Conservation (phyloP, 2,888 invertebrate species). For the Torymus auratus region DNA sequence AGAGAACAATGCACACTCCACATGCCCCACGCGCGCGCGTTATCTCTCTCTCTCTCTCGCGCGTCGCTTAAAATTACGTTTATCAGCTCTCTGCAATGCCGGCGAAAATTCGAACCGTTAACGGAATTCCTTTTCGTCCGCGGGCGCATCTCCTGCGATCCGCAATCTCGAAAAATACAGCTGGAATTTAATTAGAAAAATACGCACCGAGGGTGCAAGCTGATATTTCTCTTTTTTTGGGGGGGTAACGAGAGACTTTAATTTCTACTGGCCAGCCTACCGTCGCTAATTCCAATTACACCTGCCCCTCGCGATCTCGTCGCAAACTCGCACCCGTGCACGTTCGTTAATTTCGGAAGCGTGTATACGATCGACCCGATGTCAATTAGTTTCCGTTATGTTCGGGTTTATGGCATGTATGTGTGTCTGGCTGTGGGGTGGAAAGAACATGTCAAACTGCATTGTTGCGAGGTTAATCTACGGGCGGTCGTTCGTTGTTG, state of each 20-base stretch:
- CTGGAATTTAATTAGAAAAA: slow-evolving; percentile 33
- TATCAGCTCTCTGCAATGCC: slow-evolving; percentile 4
- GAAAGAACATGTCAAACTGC: slow-evolving; percentile 8
- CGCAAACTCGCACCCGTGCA: no score
- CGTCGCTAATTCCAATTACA: slow-evolving; percentile 24
- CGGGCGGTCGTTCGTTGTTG: no score
- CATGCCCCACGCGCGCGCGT: neutral
- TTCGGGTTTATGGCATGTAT: neutral
- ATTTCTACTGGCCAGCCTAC: slow-evolving; percentile 7
- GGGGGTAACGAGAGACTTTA: slow-evolving; percentile 33
- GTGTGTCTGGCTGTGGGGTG: neutral
- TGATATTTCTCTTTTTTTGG: neutral
- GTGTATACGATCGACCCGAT: slow-evolving; percentile 16
- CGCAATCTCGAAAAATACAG: neutral
- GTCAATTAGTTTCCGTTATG: slow-evolving; percentile 36
- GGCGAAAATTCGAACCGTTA: neutral
- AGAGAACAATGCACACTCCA: no score
- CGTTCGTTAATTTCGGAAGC: neutral
- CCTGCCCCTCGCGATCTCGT: neutral
- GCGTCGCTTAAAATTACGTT: slow-evolving; percentile 5
- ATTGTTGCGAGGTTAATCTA: slow-evolving; percentile 5
- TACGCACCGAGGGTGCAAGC: neutral
- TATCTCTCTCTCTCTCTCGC: neutral
- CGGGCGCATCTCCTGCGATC: no score
- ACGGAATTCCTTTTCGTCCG: slow-evolving; percentile 2